A percentile compares a stretch with the other conserved stretches of the same genome.
phyloP scores from a whole-genome alignment of 2,113 vertebrate genomes.

The Camelus dromedarius region DNA sequence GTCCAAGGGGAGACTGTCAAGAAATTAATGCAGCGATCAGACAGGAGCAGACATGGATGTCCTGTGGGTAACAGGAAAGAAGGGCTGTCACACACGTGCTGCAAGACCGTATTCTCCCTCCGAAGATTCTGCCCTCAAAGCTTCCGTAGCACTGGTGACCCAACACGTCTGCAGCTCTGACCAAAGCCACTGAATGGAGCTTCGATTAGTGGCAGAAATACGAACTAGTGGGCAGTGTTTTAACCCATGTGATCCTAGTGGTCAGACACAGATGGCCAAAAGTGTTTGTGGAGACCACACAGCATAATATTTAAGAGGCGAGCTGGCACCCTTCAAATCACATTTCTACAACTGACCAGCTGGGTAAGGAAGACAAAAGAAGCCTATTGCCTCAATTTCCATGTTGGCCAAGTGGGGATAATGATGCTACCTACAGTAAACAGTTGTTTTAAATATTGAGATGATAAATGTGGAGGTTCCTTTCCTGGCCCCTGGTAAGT shows the following conservation, averaged over 20 bases:
- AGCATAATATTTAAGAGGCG: not conserved
- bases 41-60: not conserved
- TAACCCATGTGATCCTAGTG: not conserved
- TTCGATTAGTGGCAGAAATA: not conserved
- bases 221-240: not conserved
- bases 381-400: not conserved
- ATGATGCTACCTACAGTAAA: not conserved
- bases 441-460: not conserved
- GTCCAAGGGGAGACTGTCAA: not conserved
- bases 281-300: not conserved
- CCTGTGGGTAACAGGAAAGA: not conserved
- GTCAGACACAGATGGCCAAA: not conserved
- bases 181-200: not conserved
- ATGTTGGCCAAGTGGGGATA: not conserved
- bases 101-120: not conserved
- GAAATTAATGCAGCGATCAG: not conserved
- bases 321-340: not conserved
- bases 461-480: not conserved
- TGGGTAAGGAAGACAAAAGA: not conserved
- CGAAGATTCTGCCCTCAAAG: not conserved
- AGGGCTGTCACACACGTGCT: not conserved
- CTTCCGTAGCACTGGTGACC: not conserved
- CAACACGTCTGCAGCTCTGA: not conserved
- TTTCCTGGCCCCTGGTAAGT: not conserved
- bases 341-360: not conserved